Evolutionary conservation across 2,797 vertebrate genomes (phyloP).

Genomic region (Pangasius mekongensis): DNA sequence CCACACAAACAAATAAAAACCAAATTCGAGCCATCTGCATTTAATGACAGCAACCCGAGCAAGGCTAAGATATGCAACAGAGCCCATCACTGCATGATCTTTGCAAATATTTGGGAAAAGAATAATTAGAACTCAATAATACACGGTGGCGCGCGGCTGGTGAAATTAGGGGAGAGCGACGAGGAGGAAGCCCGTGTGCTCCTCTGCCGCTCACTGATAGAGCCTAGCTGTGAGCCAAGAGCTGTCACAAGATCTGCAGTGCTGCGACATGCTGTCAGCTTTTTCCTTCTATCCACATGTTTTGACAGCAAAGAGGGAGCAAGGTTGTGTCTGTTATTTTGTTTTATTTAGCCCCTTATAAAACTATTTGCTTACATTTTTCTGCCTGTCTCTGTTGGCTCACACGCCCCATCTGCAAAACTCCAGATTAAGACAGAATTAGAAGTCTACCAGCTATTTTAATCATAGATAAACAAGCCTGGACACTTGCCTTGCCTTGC

Average conservation of each 20-base stretch:
- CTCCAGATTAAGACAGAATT: neutral
- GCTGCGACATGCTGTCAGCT: neutral
- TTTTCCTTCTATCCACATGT: conserved; percentile 7
- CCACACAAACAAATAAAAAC: neutral
- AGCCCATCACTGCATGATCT: neutral
- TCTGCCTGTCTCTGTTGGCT: neutral
- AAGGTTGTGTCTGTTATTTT: neutral
- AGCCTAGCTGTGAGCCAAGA: conserved; percentile 17
- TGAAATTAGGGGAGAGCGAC: neutral
- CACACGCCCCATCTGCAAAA: neutral
- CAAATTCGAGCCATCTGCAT: neutral
- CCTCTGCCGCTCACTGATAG: neutral
- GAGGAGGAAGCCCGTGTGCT: neutral
- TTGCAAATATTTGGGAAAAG: neutral
- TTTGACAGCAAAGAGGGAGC: neutral
- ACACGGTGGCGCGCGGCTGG: neutral
- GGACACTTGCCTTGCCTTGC: neutral
- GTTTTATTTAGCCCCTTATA: neutral
- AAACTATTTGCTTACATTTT: neutral
- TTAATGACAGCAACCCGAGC: neutral
- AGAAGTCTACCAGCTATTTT: neutral
- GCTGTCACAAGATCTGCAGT: neutral
- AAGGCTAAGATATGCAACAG: neutral
- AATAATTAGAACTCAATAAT: neutral
- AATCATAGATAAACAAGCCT: neutral